Conservation (phyloP, 2,888 invertebrate species). For the Stictocephala bisonia region DNA sequence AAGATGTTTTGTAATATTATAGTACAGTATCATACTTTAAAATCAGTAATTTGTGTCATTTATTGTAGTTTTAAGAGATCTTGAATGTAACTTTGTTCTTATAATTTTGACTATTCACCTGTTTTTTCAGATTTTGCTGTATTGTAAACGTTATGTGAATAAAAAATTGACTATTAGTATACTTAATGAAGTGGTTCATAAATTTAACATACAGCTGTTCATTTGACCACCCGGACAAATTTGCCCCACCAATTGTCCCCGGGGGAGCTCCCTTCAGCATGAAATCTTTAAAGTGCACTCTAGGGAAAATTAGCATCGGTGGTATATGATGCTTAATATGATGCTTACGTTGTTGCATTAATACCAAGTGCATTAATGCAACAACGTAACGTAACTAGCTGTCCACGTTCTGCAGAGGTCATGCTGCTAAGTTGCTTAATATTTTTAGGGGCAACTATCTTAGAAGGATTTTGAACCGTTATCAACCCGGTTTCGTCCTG, state of each 20-base stretch:
- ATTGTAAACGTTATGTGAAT: too few species aligned
- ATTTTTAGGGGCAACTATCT: constrained; percentile 27
- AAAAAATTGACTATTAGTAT: too few species aligned
- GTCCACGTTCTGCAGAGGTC: constrained; percentile 39
- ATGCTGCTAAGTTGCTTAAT: constrained; percentile 3
- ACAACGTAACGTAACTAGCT: constrained; percentile 56
- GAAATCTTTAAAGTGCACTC: constrained; percentile 59
- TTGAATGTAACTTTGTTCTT: too few species aligned
- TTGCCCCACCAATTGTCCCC: constrained; percentile 61
- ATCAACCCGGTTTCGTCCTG: constrained; percentile 20
- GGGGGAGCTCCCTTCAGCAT: constrained; percentile 62
- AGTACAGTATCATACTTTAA: too few species aligned
- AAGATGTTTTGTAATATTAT: too few species aligned
- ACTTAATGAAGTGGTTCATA: constrained; percentile 60
- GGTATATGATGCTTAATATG: constrained; percentile 54
- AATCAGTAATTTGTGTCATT: too few species aligned
- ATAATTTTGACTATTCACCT: too few species aligned
- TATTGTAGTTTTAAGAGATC: too few species aligned
- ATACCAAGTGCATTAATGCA: constrained; percentile 49
- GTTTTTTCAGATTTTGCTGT: too few species aligned
- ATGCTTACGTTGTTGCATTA: constrained; percentile 54
- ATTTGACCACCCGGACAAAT: constrained; percentile 61
- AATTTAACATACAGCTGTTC: constrained; percentile 58
- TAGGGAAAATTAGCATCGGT: too few species aligned
- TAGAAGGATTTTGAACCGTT: constrained; percentile 12